Base-by-base conservation (phyloP, 2,797 vertebrate species). In the Anabas testudineus region DNA sequence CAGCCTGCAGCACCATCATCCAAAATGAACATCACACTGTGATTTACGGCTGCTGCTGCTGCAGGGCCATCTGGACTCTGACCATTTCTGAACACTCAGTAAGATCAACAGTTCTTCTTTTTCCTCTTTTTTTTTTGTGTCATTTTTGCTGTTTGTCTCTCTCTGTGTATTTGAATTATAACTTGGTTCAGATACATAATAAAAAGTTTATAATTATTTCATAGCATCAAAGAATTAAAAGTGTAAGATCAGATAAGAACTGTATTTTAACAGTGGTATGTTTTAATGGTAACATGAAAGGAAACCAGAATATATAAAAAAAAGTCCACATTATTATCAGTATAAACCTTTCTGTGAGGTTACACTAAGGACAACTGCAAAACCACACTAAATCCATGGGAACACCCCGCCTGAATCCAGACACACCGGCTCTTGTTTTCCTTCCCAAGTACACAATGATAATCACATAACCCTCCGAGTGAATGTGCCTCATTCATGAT, bases 41-140 rank as follows among this genome's bases (percentile, higher is more conserved):
- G 87, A 91, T 93, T 94, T 93, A 93, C 87, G 86, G 78, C 83
- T 81, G 83, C 84, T 84, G 79, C 75, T 72, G 70, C 74, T 73
- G 78, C 85, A 81, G 56, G 70, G 75, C 84, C 82, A 89, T 84
- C 86, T 83, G 79, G 86, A 85, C 79, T 80, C 77, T 76, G 78
- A 88, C 86, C 67, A 79, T 74, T 74, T 70, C 59, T 76, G 45
- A 87, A 83, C 66, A 83, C 74, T 85, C 71, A 84, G 70, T 63
- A 62, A 54, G 34, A 64, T 55, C 51, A 64, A 47, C 37, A 51
- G 28, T 45, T 32, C 58, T 49, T 55, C 42, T 42, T 41, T 39
- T 39, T 13, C 39, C 26, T 56, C 46, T 41, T 36, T 39, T 12
- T 19, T 26, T 0, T 59, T 59, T 53, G 24, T 21, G 63, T 30